Base-by-base conservation (phyloP, 2,797 vertebrate species). In the Adelosebastes latens region DNA sequence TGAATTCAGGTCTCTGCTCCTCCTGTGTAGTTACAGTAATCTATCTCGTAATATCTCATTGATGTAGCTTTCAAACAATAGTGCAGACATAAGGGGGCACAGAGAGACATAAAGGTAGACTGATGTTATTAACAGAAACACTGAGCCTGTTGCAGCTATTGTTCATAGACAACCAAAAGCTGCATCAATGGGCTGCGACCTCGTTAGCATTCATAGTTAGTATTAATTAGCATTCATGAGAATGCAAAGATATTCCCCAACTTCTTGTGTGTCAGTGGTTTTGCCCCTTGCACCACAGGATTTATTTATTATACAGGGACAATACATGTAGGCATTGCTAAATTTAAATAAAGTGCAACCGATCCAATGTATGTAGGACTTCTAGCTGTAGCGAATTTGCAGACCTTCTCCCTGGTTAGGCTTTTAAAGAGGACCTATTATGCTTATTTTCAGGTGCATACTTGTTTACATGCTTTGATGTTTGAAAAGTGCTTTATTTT, bases 171-270 rank as follows among this genome's bases (percentile, higher is more conserved):
- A 82, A 71, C 27, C 42, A 72, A 31, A 34, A 27, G 25, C 52
- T 16, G 31, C 42, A 72, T 72, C 60, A 84, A 18, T 53, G 34
- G 31, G 11, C n/a, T 69, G 65, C 73, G 46, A 34, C 31, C 62
- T 62, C 62, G 10, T 83, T 67, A 77, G 56, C 72, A 80, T 83
- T 76, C 49, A 32, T 29, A 62, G 49, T 81, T 81, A 71, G 67
- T 62, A 87, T 85, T 22, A 77, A 88, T 81, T 83, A 61, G 52
- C 12, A 74, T 86, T 85, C 58, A 88, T 86, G 72, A 83, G 67
- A 36, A 85, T 46, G 74, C 63, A 70, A 80, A 87, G 4, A 70
- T 75, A 75, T 84, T 68, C 72, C 46, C 24, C 13, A 25, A 8
- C 29, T 63, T 77, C 29, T 34, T 59, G 27, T 36, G 31, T 14